Conservation (phyloP, 2,797 vertebrate species). For the Coregonus ussuriensis region DNA sequence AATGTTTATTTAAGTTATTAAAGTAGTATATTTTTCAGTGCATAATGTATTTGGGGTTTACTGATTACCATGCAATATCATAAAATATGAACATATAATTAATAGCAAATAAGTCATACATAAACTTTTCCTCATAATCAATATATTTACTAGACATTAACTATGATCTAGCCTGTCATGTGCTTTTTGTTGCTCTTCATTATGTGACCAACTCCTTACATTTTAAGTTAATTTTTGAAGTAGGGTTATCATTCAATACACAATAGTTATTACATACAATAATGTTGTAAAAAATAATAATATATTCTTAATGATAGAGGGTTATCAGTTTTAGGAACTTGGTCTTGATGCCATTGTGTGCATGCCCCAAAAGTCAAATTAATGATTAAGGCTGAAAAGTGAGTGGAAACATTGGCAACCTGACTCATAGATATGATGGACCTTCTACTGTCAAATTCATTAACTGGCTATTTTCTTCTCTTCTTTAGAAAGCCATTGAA, state of each 20-base stretch:
- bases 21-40: too few relatives aligned
- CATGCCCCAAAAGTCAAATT: background rate
- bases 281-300: too few relatives aligned
- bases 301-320: background rate
- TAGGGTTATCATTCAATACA: background rate
- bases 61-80: too few relatives aligned
- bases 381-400: slow-evolving; percentile 12
- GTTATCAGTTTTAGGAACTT: background rate
- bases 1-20: too few relatives aligned
- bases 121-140: too few relatives aligned
- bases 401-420: slow-evolving; percentile 11
- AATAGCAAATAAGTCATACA: too few relatives aligned
- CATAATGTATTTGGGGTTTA: too few relatives aligned
- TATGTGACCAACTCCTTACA: background rate
- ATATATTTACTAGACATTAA: too few relatives aligned
- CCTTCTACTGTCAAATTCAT: background rate
- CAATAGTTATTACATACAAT: too few relatives aligned
- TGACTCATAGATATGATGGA: slow-evolving; percentile 10
- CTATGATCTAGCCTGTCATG: background rate
- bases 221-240: background rate
- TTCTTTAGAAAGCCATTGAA: slow-evolving; percentile 41
- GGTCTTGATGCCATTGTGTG: background rate
- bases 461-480: background rate
- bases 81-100: too few relatives aligned
- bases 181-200: background rate